phyloP scores from a whole-genome alignment of 2,888 invertebrate genomes.

The Plemyria rubiginata region DNA sequence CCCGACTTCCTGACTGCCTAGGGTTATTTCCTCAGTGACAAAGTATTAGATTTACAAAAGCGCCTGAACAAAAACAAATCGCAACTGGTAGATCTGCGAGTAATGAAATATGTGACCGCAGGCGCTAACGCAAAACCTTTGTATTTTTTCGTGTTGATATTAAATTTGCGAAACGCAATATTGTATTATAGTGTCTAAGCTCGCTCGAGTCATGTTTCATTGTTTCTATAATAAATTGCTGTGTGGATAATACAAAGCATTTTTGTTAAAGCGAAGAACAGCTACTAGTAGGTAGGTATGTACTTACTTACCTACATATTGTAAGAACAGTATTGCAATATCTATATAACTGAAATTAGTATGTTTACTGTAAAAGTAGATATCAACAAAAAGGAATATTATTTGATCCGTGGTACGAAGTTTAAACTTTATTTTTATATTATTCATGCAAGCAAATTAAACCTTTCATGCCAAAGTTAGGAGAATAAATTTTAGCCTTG shows the following conservation, averaged over 20 bases:
- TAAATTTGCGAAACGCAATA: conserved; percentile 38
- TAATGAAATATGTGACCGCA: conserved; percentile 61
- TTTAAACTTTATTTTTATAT: too few species aligned
- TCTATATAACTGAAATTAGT: too few species aligned
- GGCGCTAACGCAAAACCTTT: conserved; percentile 51
- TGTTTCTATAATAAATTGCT: conserved; percentile 27
- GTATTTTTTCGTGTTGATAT: conserved; percentile 41
- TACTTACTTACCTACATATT: too few species aligned
- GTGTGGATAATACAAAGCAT: conserved; percentile 8
- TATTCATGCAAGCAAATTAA: neutral
- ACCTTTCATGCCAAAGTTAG: conserved; percentile 1
- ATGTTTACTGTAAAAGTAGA: too few species aligned
- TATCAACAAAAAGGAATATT: too few species aligned
- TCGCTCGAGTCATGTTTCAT: conserved; percentile 25
- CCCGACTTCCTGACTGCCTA: neutral
- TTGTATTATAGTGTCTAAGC: conserved; percentile 32
- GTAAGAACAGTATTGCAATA: too few species aligned
- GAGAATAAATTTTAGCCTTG: conserved; percentile 9
- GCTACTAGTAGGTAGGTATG: neutral
- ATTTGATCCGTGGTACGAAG: too few species aligned
- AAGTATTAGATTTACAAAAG: conserved; percentile 54
- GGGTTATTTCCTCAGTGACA: conserved; percentile 7
- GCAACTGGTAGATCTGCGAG: conserved; percentile 51
- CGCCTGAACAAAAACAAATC: conserved; percentile 56
- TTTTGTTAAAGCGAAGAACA: neutral